Evolutionary conservation across 2,797 vertebrate genomes (phyloP).

Genomic region (Mionectes olivaceus): DNA sequence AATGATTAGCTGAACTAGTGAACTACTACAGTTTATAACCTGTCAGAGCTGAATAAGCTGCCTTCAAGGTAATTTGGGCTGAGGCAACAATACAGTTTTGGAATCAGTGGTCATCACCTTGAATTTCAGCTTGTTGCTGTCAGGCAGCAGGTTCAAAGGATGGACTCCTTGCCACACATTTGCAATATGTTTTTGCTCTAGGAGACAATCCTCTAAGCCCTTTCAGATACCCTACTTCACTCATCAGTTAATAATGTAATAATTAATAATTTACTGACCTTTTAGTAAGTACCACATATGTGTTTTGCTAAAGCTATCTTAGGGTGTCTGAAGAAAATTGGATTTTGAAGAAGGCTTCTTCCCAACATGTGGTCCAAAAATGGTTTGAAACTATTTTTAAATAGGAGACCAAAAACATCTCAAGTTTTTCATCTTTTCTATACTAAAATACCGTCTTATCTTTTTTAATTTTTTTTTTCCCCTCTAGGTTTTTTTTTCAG

Average conservation of each 20-base stretch:
- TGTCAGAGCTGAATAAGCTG: neutral
- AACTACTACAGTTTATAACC: neutral
- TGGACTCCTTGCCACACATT: neutral
- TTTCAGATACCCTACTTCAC: neutral
- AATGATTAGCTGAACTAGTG: neutral
- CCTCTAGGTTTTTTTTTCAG: neutral
- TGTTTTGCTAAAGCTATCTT: neutral
- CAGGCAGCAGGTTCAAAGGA: neutral
- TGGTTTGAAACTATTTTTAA: neutral
- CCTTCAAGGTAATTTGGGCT: neutral
- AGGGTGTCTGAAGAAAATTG: neutral
- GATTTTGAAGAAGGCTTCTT: neutral
- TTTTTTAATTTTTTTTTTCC: accelerated
- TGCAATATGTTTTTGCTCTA: neutral
- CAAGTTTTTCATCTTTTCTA: neutral
- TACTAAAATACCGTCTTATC: neutral
- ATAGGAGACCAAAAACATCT: neutral
- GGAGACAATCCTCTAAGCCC: neutral
- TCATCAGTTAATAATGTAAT: neutral
- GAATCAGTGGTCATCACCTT: neutral
- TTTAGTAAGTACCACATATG: neutral
- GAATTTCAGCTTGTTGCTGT: neutral
- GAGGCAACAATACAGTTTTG: neutral
- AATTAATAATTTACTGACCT: neutral
- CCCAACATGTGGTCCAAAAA: neutral